Evolutionary conservation across 2,113 vertebrate genomes (phyloP).

Genomic region (rabbit (Oryctolagus cuniculus)): mOryCun1.1 NC_091441.1:63174001-63174500

Average conservation of each 20-base stretch:
- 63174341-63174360: not conserved
- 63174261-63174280: not conserved
- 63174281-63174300: no score
- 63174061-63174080: not conserved
- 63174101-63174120: not conserved
- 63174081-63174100: not conserved
- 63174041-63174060: not conserved
- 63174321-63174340: not conserved
- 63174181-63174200: not conserved
- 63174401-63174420: not conserved
- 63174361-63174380: not conserved
- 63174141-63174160: not conserved
- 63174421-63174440: not conserved
- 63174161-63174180: not conserved
- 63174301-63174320: not conserved
- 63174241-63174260: not conserved
- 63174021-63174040: not conserved
- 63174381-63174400: not conserved
- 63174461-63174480: not conserved
- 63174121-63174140: not conserved
- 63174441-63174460: not conserved
- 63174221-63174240: constrained; percentile 52
- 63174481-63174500: not conserved
- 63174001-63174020: not conserved
- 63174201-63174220: not conserved